Conservation (phyloP, 2,797 vertebrate genomes). For the Mormyrops attenuatus region DNA sequence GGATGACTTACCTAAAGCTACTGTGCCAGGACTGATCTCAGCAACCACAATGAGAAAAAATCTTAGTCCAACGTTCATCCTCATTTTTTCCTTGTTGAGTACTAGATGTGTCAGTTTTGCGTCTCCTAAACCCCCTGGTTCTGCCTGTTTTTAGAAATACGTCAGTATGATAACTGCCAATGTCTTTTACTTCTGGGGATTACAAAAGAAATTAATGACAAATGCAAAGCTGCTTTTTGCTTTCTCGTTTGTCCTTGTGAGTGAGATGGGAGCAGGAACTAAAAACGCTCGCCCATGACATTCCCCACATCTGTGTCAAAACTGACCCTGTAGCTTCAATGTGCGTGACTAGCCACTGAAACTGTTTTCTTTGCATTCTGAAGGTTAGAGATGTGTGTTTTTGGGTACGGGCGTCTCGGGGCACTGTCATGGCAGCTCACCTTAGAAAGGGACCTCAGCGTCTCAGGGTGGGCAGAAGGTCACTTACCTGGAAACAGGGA, state of each 20-base stretch:
- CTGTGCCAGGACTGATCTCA: neutral
- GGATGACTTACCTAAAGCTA: neutral
- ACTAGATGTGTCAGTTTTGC: neutral
- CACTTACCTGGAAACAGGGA: neutral
- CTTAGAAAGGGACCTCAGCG: neutral
- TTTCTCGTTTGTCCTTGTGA: constrained; percentile 33
- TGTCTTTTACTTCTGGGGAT: constrained; percentile 32
- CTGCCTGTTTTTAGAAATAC: constrained; percentile 12
- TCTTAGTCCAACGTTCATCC: neutral
- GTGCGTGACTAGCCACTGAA: neutral
- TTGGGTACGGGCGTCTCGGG: neutral
- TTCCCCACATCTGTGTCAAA: constrained; percentile 37
- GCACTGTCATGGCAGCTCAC: neutral
- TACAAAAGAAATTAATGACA: constrained; percentile 37
- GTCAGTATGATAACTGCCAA: constrained; percentile 31
- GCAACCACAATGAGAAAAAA: neutral
- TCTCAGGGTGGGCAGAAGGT: neutral
- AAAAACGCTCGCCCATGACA: neutral
- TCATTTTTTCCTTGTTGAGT: neutral
- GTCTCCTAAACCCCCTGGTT: neutral
- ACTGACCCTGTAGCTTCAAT: constrained; percentile 21
- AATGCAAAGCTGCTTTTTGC: constrained; percentile 24
- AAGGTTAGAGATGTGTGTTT: neutral
- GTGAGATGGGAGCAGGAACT: constrained; percentile 17
- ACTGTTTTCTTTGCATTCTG: neutral